These are phyloP conservation scores for Rhynchonycteris naso DNA, from an alignment of 2,797 vertebrate species.

Conservation along the genomic window DNA sequence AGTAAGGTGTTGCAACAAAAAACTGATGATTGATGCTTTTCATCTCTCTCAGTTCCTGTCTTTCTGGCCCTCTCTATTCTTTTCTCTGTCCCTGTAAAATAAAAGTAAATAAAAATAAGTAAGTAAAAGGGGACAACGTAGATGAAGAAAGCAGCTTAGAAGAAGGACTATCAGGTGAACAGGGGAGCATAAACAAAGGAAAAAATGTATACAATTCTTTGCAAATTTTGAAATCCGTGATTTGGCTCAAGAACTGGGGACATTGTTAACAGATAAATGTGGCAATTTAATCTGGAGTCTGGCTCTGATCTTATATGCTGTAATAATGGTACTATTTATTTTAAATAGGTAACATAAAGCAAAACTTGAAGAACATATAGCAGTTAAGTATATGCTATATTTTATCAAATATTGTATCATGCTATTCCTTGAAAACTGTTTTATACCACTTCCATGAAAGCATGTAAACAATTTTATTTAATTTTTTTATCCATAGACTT, in stretches of 20 bases:
- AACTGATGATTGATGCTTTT: too few species aligned
- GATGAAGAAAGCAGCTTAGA: not conserved
- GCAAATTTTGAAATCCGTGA: not conserved
- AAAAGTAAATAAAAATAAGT: too few species aligned
- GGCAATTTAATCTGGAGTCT: not conserved
- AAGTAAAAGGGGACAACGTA: not conserved
- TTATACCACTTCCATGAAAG: not conserved
- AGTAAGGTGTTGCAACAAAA: too few species aligned
- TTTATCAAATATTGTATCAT: not conserved
- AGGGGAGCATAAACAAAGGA: not conserved
- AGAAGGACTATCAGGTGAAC: not conserved
- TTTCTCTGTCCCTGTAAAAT: too few species aligned
- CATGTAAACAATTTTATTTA: not conserved
- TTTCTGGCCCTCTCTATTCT: too few species aligned
- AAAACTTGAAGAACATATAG: not conserved
- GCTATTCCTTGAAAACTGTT: not conserved
- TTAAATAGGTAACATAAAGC: not conserved
- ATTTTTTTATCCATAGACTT: not conserved
- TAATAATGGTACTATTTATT: not conserved
- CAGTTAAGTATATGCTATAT: not conserved
- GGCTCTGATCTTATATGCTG: not conserved
- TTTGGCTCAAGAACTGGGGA: not conserved
- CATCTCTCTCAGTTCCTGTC: too few species aligned
- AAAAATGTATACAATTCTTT: not conserved
- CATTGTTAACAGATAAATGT: not conserved